Conservation (phyloP, 2,113 vertebrate species). For the Potamarius usumacintae region DNA sequence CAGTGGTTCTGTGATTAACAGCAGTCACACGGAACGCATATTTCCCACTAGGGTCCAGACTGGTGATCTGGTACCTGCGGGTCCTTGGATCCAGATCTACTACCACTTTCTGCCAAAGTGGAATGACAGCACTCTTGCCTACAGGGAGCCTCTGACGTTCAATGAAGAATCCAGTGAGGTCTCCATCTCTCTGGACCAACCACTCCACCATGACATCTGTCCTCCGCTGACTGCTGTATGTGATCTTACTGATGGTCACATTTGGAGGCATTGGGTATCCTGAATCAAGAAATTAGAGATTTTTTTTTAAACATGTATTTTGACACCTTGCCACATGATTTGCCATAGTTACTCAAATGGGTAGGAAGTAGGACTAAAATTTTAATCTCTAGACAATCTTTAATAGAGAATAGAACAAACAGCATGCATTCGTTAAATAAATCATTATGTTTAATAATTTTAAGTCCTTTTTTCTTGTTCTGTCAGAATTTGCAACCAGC, state of each 20-base stretch:
- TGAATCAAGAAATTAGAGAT: constrained; percentile 45
- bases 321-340: neutral
- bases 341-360: neutral
- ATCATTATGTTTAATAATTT: neutral
- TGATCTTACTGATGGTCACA: constrained; percentile 77
- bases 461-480: neutral
- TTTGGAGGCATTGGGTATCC: constrained; percentile 85
- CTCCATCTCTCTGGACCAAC: constrained; percentile 64
- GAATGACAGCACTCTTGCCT: neutral
- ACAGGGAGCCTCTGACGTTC: constrained; percentile 71
- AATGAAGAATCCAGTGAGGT: constrained; percentile 83
- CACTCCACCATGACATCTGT: constrained; percentile 84
- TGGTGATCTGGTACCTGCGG: constrained; percentile 72
- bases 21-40: constrained; percentile 84
- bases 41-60: constrained; percentile 74
- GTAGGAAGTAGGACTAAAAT: neutral
- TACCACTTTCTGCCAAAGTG: constrained; percentile 75
- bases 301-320: neutral
- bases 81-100: constrained; percentile 74
- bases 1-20: constrained; percentile 82
- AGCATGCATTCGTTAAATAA: neutral
- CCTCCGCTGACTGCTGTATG: constrained; percentile 73
- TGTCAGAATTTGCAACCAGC: neutral
- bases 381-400: neutral
- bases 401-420: neutral